These are phyloP conservation scores for Oenanthe oenanthe DNA, from an alignment of 2,113 vertebrate genomes.

Conservation along the genomic window DNA sequence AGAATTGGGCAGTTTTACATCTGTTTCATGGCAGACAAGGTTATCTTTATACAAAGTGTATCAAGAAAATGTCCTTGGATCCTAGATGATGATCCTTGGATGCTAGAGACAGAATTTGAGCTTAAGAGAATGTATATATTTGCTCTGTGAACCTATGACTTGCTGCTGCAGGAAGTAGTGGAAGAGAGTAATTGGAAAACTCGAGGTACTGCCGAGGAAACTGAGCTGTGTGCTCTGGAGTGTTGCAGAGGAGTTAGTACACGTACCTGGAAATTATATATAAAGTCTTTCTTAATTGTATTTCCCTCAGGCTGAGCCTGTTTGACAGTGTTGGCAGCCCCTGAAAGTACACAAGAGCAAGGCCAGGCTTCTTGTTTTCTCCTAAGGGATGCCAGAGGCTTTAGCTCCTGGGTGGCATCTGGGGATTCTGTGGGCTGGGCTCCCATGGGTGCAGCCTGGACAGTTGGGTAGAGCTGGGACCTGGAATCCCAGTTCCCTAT, in stretches of 20 bases:
- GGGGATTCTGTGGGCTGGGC: neutral
- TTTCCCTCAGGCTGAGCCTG: neutral
- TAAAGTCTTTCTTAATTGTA: neutral
- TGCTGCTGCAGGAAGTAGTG: neutral
- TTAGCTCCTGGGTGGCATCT: neutral
- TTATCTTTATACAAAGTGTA: neutral
- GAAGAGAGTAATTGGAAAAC: neutral
- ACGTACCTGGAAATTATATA: neutral
- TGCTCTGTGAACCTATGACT: neutral
- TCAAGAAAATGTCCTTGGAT: neutral
- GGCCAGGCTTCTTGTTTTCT: neutral
- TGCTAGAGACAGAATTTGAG: neutral
- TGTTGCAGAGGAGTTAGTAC: neutral
- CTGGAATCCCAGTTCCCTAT: neutral
- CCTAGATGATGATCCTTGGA: neutral
- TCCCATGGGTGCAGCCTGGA: accelerated
- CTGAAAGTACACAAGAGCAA: neutral
- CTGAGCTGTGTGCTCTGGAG: neutral
- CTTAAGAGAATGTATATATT: neutral
- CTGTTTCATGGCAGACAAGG: neutral
- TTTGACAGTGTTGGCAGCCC: neutral
- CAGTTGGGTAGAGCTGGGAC: neutral
- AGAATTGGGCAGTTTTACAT: neutral
- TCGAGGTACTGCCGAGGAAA: neutral
- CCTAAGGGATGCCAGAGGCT: neutral